A percentile compares a stretch with the other conserved stretches of the same genome.
phyloP scores from a whole-genome alignment of 2,113 vertebrate genomes.

The Colaptes auratus region DNA sequence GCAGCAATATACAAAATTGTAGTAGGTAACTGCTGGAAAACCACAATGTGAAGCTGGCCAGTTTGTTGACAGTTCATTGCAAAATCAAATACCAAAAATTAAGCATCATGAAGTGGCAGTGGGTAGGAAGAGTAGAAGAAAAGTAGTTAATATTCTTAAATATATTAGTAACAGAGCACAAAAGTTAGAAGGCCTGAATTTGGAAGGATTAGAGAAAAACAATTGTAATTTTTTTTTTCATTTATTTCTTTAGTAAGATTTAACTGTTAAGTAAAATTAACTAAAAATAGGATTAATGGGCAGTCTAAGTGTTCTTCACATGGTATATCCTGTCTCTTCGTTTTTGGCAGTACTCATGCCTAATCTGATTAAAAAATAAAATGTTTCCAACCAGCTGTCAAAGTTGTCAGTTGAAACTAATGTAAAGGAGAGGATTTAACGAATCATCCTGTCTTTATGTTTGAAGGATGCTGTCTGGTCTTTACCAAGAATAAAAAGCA shows the following conservation, averaged over 20 bases:
- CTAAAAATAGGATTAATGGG: background rate
- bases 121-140: background rate
- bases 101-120: background rate
- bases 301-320: background rate
- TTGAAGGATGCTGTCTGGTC: background rate
- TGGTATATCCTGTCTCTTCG: background rate
- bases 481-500: background rate
- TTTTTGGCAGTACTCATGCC: background rate
- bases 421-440: background rate
- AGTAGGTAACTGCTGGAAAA: background rate
- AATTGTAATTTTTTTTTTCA: background rate
- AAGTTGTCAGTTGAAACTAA: background rate
- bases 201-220: background rate
- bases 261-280: slow-evolving; percentile 19
- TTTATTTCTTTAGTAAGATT: background rate
- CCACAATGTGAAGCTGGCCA: background rate
- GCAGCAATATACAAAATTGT: background rate
- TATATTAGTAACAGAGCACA: background rate
- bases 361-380: background rate
- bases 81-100: background rate
- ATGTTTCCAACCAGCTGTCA: background rate
- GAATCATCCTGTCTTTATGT: background rate
- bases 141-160: background rate
- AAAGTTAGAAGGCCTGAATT: slow-evolving; percentile 7
- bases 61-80: background rate